Base-by-base conservation (phyloP, 2,797 vertebrate species). In the Discoglossus pictus region DNA sequence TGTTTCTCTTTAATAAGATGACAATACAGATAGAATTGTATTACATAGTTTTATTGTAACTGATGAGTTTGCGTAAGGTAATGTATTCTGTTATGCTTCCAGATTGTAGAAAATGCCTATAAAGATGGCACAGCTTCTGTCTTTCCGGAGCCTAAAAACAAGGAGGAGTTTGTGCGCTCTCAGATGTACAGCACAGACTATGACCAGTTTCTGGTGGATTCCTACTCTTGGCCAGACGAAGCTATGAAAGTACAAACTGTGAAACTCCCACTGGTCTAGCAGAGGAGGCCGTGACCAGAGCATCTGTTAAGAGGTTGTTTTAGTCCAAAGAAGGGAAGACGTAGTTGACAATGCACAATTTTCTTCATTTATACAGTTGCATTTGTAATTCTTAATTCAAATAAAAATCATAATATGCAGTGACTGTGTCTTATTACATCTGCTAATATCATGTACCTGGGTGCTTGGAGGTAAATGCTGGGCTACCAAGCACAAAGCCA, bases 71-170 rank as follows among this genome's bases (percentile, higher is more conserved):
- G n/a, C n/a, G n/a, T n/a, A n/a, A n/a, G n/a, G n/a, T 31, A 31
- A 4, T 4, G 27, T 51, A 27, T 61, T 23, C 35, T 38, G 50
- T 13, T 31, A 1, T 79, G 63, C 73, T 80, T 80, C 7, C 79
- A 99, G 97, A 86, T 97, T 1, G 88, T 93, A 65, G 90, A 95
- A 79, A 89, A 91, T 47, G 93, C 95, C 34, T 99, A 95, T 58
- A 76, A 85, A 74, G 89, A 91, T 73, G 90, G 91, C 55, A 81
- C 87, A 74, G 96, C 97, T 25, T 87, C 89, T 2, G 83, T 90
- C 74, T 85, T 77, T 8, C 97, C 97, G 0, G 93, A 98, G 79
- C 96, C 97, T 2, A 74, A 82, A 31, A 84, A 98, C 84, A 95
- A 98, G 68, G 89, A 90, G 61, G 91, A 85, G 0, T 89, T 92